Conservation (phyloP, 2,888 invertebrate species). For the Drosophila mulleri region DNA sequence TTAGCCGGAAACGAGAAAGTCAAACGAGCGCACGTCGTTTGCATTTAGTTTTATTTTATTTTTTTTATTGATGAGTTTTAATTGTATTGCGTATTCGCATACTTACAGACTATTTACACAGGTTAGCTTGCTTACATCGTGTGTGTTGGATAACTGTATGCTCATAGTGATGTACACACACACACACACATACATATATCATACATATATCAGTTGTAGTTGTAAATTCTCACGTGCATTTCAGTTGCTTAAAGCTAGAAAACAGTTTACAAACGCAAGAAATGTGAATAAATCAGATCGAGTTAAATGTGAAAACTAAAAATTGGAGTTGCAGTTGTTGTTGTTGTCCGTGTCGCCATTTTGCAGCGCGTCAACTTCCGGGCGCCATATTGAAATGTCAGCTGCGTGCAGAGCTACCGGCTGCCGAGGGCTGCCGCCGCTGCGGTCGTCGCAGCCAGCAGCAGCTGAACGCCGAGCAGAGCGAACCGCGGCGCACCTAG, state of each 20-base stretch:
- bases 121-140: slow-evolving; percentile 19
- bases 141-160: slow-evolving; percentile 5
- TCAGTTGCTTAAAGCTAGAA: slow-evolving; percentile 80
- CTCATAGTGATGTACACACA: slow-evolving; percentile 42
- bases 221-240: slow-evolving; percentile 80
- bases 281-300: slow-evolving; percentile 26
- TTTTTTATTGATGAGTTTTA: slow-evolving; percentile 69
- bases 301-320: slow-evolving; percentile 18
- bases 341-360: background rate
- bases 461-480: slow-evolving; percentile 48
- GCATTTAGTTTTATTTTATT: background rate
- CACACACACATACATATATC: slow-evolving; percentile 18
- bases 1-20: slow-evolving; percentile 14
- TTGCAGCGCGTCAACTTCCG: slow-evolving; percentile 58
- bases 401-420: slow-evolving; percentile 56
- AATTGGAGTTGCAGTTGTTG: slow-evolving; percentile 3
- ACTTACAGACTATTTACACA: slow-evolving; percentile 65
- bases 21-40: slow-evolving; percentile 20
- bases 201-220: slow-evolving; percentile 34
- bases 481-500: slow-evolving; percentile 47
- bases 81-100: slow-evolving; percentile 57
- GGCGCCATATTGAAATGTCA: slow-evolving; percentile 75
- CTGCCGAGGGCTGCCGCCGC: slow-evolving; percentile 52
- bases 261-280: slow-evolving; percentile 50
- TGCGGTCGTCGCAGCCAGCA: slow-evolving; percentile 65